phyloP scores from a whole-genome alignment of 2,797 vertebrate genomes.

The Anolis apletophallus region DNA sequence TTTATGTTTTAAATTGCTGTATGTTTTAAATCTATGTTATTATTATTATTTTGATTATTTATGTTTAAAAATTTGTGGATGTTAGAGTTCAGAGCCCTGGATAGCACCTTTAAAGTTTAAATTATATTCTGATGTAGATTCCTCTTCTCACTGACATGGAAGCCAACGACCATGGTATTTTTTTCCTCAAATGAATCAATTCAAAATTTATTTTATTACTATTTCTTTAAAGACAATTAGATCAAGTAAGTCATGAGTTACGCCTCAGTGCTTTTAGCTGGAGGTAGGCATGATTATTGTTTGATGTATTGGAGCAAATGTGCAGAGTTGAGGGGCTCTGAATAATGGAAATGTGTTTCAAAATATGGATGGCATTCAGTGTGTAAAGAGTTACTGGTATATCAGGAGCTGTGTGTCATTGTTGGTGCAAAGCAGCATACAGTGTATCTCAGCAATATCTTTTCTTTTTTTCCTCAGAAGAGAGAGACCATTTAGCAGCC shows the following conservation, averaged over 20 bases:
- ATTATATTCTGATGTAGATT: too few relatives aligned
- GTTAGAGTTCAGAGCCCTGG: too few relatives aligned
- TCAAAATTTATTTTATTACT: background rate
- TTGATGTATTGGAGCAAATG: background rate
- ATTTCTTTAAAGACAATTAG: background rate
- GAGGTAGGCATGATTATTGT: background rate
- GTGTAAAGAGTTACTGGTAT: background rate
- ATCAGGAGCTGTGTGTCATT: background rate
- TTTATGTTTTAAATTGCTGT: too few relatives aligned
- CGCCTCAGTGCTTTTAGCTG: background rate
- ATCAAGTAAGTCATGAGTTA: background rate
- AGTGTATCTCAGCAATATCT: background rate
- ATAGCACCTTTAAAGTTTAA: too few relatives aligned
- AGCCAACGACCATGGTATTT: too few relatives aligned
- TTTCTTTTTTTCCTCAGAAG: slow-evolving; percentile 9
- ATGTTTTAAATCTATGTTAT: too few relatives aligned
- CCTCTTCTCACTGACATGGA: too few relatives aligned
- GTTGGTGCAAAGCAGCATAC: background rate
- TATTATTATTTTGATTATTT: background rate
- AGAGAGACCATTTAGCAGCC: slow-evolving; percentile 36
- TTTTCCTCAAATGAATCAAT: too few relatives aligned
- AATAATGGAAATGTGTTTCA: background rate
- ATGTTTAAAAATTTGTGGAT: too few relatives aligned
- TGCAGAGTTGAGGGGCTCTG: background rate
- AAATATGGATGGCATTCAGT: background rate